These are phyloP conservation scores for Megaustenia siamemsis DNA, from an alignment of 2,888 invertebrate genomes.

Conservation along the genomic window DNA sequence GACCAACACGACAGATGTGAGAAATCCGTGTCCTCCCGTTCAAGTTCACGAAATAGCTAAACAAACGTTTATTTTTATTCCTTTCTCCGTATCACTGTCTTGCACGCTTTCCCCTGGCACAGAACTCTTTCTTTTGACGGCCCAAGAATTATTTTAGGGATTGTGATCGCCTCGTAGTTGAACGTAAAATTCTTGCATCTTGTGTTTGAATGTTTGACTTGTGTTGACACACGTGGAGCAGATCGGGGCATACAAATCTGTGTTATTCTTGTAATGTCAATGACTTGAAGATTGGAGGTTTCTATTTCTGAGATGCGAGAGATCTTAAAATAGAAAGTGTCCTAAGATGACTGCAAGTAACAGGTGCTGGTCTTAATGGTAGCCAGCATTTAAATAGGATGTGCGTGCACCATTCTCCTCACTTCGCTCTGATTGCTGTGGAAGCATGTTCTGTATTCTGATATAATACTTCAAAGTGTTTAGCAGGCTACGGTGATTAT, in stretches of 20 bases:
- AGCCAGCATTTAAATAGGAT: neutral
- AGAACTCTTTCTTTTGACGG: neutral
- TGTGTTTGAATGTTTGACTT: slow-evolving; percentile 6
- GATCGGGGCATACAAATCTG: neutral
- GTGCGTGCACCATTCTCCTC: neutral
- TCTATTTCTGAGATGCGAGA: neutral
- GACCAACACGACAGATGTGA: neutral
- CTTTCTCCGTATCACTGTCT: neutral
- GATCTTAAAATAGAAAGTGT: slow-evolving; percentile 18
- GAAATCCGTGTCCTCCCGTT: neutral
- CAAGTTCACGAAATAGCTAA: neutral
- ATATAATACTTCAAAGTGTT: too few species aligned
- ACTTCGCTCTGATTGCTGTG: neutral
- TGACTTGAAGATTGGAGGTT: neutral
- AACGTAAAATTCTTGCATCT: neutral
- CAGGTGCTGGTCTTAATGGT: neutral
- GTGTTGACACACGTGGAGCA: neutral
- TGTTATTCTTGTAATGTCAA: slow-evolving; percentile 15
- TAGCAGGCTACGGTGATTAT: too few species aligned
- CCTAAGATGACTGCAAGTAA: neutral
- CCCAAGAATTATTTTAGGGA: neutral
- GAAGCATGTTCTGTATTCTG: too few species aligned
- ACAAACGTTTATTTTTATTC: neutral
- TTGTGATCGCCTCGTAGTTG: neutral
- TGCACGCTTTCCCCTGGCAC: neutral